Evolutionary conservation across 2,888 invertebrate genomes (phyloP).

Genomic region (Trisateles emortualis): DNA sequence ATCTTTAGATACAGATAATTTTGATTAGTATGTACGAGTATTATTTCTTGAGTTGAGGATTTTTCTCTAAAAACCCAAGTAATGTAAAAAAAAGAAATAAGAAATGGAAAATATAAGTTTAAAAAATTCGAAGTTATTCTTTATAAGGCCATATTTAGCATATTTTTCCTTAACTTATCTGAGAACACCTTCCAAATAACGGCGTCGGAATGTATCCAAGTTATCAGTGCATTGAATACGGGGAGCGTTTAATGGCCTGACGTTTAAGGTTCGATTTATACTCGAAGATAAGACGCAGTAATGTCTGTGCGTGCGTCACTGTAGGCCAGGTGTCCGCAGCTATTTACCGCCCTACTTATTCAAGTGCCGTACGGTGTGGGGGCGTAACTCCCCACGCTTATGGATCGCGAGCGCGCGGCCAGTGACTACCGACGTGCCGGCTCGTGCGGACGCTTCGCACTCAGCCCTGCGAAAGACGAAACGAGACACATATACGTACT

Average conservation of each 20-base stretch:
- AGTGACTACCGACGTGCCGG: constrained; percentile 77
- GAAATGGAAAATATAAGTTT: too few species aligned
- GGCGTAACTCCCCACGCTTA: constrained; percentile 73
- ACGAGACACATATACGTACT: constrained; percentile 67
- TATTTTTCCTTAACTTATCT: constrained; percentile 6
- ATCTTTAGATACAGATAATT: too few species aligned
- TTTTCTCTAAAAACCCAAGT: too few species aligned
- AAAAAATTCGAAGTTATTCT: too few species aligned
- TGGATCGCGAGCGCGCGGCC: constrained; percentile 76
- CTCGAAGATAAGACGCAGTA: constrained; percentile 47
- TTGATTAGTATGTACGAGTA: too few species aligned
- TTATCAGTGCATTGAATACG: constrained; percentile 29
- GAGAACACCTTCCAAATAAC: constrained; percentile 1
- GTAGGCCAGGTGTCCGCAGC: constrained; percentile 75
- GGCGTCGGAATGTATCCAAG: neutral
- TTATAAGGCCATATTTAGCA: neutral
- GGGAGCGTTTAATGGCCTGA: constrained; percentile 29
- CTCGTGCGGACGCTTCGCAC: constrained; percentile 76
- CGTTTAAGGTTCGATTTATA: constrained; percentile 46
- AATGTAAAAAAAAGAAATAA: too few species aligned
- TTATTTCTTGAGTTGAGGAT: too few species aligned
- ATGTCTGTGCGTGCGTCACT: constrained; percentile 64
- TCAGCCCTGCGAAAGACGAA: constrained; percentile 49
- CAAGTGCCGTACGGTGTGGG: constrained; percentile 67
- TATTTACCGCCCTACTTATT: constrained; percentile 82